Percentiles rank a stretch among this genome's conserved stretches.
phyloP scores from a whole-genome alignment of 2,113 vertebrate species.

The Zosterops japonicus region DNA sequence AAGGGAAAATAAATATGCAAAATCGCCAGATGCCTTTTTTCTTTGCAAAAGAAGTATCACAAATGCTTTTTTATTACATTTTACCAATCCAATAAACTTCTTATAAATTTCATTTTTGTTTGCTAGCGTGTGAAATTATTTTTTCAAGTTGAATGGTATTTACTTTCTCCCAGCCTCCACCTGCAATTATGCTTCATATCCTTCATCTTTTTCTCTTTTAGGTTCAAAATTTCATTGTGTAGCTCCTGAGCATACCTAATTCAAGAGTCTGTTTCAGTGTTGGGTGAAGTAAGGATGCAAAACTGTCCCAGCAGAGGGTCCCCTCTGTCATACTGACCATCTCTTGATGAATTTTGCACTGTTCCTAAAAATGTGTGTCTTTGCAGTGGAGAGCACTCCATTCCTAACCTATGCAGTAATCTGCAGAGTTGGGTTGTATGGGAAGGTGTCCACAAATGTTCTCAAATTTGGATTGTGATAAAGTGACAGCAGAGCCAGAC shows the following conservation, averaged over 20 bases:
- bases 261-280: not conserved
- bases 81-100: constrained; percentile 72
- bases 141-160: constrained; percentile 57
- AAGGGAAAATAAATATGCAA: constrained; percentile 75
- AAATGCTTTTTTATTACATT: constrained; percentile 74
- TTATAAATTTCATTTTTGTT: constrained; percentile 64
- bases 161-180: constrained; percentile 22
- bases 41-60: constrained; percentile 72
- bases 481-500: not conserved
- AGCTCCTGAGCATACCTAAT: not conserved
- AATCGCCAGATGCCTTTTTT: constrained; percentile 68
- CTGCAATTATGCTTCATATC: constrained; percentile 11
- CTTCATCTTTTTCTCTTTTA: not conserved
- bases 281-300: not conserved
- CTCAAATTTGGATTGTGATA: not conserved
- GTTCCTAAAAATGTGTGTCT: not conserved
- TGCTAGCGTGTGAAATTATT: constrained; percentile 68
- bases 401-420: not conserved
- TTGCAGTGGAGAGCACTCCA: not conserved
- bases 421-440: not conserved
- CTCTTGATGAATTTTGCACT: not conserved
- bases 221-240: not conserved
- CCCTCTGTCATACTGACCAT: not conserved
- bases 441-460: not conserved
- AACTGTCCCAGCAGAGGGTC: not conserved